Evolutionary conservation across 2,113 vertebrate species (phyloP), one percentile per base, ranked within the genome.

Genomic region (Melierax canorus): DNA sequence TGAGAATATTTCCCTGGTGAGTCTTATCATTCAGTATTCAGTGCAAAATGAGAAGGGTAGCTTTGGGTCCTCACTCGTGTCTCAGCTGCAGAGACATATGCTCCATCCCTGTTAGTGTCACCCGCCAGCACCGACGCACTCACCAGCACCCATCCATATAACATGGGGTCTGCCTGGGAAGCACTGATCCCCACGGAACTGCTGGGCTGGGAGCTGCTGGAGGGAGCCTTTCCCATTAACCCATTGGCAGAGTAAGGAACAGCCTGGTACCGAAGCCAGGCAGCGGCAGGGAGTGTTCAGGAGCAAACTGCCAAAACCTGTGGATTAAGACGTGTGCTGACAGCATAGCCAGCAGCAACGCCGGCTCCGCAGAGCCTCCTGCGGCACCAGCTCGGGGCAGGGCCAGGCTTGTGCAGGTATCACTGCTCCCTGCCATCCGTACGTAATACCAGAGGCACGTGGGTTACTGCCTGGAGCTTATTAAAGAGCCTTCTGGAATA

Each of bases 401-500:
- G 90, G 85, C 95, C 60, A 34, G 93, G 93, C 96, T 93, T 95
- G 95, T 78, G 87, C 76, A 11, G 38, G 53, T 85, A 88, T 68
- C 71, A 2, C 34, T 56, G 84, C 94, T 92, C 81, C 58, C 72
- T 64, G 62, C 64, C 53, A 76, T 53, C 89, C 15, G 0, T 12
- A 20, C 4, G 10, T 55, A 91, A 87, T 10, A 23, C 79, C 81
- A 60, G 69, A 76, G 80, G 69, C 92, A 89, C 17, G 4, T 39
- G 89, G 62, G 27, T 30, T 63, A 27, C 89, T 50, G 86, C 94
- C 84, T 4, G 7, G 39, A 75, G 77, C 45, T 68, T 3, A 10
- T 32, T 79, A 10, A 81, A 58, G 92, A 85, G 62, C 39, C 36
- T 84, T 68, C 91, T 94, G 92, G 69, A 91, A 92, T 76, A 50